Evolutionary conservation across 2,888 invertebrate species (phyloP).

Genomic region (Meteorus cinctellus): DNA sequence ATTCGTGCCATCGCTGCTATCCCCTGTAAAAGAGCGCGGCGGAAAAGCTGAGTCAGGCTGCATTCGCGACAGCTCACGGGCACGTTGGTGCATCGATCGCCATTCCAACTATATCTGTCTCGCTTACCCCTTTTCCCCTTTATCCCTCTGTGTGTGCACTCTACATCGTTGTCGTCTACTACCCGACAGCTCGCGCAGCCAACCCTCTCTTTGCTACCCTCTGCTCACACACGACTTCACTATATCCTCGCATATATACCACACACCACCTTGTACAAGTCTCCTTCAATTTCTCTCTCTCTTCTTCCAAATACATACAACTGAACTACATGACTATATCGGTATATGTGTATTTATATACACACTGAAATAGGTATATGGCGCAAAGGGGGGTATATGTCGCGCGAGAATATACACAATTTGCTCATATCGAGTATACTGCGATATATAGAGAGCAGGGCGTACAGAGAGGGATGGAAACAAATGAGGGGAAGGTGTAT

Average conservation of each 20-base stretch:
- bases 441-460: background rate
- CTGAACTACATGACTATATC: background rate
- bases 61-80: constrained; percentile 16
- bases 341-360: background rate
- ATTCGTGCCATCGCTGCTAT: background rate
- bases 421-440: constrained; percentile 23
- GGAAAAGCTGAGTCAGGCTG: constrained; percentile 30
- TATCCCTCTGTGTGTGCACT: constrained; percentile 35
- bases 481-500: background rate
- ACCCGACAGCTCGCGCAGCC: constrained; percentile 47
- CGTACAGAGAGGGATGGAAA: background rate
- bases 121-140: background rate
- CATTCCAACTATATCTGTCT: constrained; percentile 24
- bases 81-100: constrained; percentile 59
- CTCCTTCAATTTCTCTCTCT: constrained; percentile 19
- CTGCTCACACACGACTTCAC: constrained; percentile 44
- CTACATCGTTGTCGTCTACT: constrained; percentile 47
- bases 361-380: background rate
- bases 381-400: constrained; percentile 16
- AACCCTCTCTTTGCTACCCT: constrained; percentile 18
- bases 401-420: constrained; percentile 31
- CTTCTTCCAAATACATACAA: constrained; percentile 32
- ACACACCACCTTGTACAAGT: constrained; percentile 42
- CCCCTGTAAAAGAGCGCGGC: constrained; percentile 19
- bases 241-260: constrained; percentile 49